phyloP scores from a whole-genome alignment of 1,140 invertebrate species.

The Dendroctonus ponderosae region DNA sequence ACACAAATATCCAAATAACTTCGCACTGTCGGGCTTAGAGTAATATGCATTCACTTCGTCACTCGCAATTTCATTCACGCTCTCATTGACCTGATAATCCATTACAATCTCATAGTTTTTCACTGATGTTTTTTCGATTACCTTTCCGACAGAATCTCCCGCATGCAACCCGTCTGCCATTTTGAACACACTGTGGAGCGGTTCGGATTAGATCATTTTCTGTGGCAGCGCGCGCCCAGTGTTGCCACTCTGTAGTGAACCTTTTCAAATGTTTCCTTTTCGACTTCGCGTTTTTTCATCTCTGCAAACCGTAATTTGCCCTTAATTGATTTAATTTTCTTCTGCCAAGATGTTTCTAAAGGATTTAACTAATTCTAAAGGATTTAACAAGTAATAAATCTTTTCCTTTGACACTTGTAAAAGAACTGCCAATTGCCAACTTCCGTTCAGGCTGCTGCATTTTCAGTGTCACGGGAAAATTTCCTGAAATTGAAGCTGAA shows the following conservation, averaged over 20 bases:
- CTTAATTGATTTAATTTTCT: too few relatives aligned
- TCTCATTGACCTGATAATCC: conserved; percentile 34
- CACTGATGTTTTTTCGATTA: conserved; percentile 44
- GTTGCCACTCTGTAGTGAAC: conserved; percentile 21
- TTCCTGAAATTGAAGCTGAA: too few relatives aligned
- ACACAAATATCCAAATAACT: conserved; percentile 44
- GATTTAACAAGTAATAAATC: too few relatives aligned
- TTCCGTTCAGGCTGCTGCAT: too few relatives aligned
- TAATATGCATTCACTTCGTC: conserved; percentile 44
- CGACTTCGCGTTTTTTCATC: too few relatives aligned
- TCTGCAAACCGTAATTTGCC: too few relatives aligned
- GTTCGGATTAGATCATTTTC: conserved; percentile 25
- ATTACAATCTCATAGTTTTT: conserved; percentile 39
- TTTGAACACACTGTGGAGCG: conserved; percentile 48
- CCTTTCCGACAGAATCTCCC: conserved; percentile 42
- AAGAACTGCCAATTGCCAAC: too few relatives aligned
- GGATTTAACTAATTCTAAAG: too few relatives aligned
- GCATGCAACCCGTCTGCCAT: conserved; percentile 53
- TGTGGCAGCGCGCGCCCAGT: conserved; percentile 34
- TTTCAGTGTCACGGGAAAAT: too few relatives aligned
- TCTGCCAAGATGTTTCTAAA: too few relatives aligned
- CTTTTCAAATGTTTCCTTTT: conserved; percentile 16
- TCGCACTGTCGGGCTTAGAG: conserved; percentile 43
- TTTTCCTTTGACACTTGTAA: too few relatives aligned
- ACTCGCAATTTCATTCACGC: conserved; percentile 32